Percentiles rank a stretch among this genome's conserved stretches.
These are phyloP conservation scores for Calidris pygmaea DNA, from an alignment of 2,113 vertebrate genomes.

Conservation along the genomic window DNA sequence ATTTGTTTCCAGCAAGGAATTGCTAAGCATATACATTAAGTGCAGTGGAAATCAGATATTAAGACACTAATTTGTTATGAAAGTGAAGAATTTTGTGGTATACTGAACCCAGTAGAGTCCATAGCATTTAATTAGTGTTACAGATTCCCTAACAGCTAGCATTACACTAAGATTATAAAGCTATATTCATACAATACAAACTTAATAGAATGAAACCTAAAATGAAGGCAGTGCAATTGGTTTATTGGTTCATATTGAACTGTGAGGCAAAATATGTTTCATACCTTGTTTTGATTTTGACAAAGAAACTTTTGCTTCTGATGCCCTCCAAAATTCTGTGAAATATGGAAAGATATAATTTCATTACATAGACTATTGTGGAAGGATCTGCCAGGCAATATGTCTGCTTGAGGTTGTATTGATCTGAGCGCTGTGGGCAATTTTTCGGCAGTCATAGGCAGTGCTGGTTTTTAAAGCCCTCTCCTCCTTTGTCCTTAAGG, in stretches of 20 bases:
- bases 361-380: neutral
- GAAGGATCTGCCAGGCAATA: neutral
- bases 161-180: neutral
- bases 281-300: neutral
- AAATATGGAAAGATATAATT: neutral
- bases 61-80: neutral
- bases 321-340: neutral
- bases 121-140: slow-evolving; percentile 34
- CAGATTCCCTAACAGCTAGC: neutral
- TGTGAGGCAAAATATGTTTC: neutral
- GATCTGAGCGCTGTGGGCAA: neutral
- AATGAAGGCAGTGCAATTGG: neutral
- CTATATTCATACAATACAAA: neutral
- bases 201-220: neutral
- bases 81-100: slow-evolving; percentile 8
- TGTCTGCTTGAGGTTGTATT: neutral
- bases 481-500: neutral
- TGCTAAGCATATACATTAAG: neutral
- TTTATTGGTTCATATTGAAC: neutral
- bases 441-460: neutral
- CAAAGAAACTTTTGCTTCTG: neutral
- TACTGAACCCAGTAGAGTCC: neutral
- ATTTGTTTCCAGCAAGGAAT: slow-evolving; percentile 48
- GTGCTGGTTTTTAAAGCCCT: neutral
- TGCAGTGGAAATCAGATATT: neutral